Evolutionary conservation across 2,797 vertebrate genomes (phyloP), one percentile per base, ranked within the genome.

Genomic region (Anguilla megastoma): DNA sequence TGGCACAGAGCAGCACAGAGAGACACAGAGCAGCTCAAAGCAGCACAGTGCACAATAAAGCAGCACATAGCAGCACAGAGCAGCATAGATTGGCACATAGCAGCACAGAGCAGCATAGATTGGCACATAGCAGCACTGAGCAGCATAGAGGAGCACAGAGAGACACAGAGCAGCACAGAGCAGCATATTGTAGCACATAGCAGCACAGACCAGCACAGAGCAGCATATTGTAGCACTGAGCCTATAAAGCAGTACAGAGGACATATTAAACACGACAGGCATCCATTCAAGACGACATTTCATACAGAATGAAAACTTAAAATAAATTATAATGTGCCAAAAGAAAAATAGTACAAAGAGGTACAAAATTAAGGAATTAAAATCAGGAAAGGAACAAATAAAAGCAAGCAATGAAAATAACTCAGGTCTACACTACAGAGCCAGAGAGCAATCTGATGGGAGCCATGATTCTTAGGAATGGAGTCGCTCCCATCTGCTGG

Each of bases 401-500:
- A 66, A 91, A 93, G 27, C 82, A 84, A 90, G 91, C 9, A 0
- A 16, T 82, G 74, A 87, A 82, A 58, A 76, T 87, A 93, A 90
- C 91, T 93, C 89, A 91, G 91, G 92, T 87, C 84, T 92, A 88
- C 85, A 88, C 93, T 93, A 93, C 92, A 12, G 33, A 88, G 91
- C 91, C 92, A 66, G 88, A 88, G 88, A 90, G 90, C 90, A 88
- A 88, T 87, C 92, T 94, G 94, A 89, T 94, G 93, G 94, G 91
- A 94, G 93, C 89, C 89, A 88, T 90, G 94, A 93, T 92, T 92
- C 87, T 33, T 90, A 94, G 93, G 95, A 93, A 88, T 74, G 93
- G 92, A 93, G 91, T 66, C 60, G 90, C 91, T 95, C 95, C 96
- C 96, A 96, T 96, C 96, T 96, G 95, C 95, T 94, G 94, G 95